Evolutionary conservation across 2,797 vertebrate genomes (phyloP), one percentile per base, ranked within the genome.

Genomic region (Corythornis leucogaster): DNA sequence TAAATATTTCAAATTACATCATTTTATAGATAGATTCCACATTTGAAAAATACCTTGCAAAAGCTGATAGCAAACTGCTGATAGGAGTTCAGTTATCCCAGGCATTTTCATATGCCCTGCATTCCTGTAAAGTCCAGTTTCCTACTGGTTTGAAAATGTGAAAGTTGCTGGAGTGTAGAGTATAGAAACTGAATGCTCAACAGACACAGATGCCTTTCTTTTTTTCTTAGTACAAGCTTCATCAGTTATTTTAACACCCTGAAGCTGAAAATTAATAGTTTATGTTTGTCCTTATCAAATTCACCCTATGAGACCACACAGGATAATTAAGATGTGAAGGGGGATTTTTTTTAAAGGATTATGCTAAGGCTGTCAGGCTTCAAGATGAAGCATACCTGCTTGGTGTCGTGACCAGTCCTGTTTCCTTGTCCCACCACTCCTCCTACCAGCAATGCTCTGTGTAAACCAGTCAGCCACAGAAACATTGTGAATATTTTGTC

Each of bases 281-380:
- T 9, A 1, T 30, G 30, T 68, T 93, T 92, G 46, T 63, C 35
- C 42, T 84, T 85, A 89, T 78, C 69, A 87, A 75, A 92, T 45
- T 43, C n/a, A 88, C 35, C 71, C 80, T 86, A 24, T 35, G 55
- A 89, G 54, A 86, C 57, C 42, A 50, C 11, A 54, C 8, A 40
- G 42, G 61, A 80, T 77, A 86, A 95, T 89, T 89, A 73, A 78
- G 79, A 83, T 15, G 58, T 90, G 69, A n/a, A 87, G 68, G 66
- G 73, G 26, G 12, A 80, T 88, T 91, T 86, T 51, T 83, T 33
- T 50, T 66, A 67, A 91, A 28, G 28, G 85, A 62, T 76, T 77
- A 33, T 38, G 30, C 58, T 46, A 79, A 74, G 22, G 21, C 38
- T 88, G 63, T 28, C 50, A 84, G 57, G 71, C 58, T 87, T 89